phyloP scores from a whole-genome alignment of 1,140 invertebrate genomes.

The Bathynomus jamesi region DNA sequence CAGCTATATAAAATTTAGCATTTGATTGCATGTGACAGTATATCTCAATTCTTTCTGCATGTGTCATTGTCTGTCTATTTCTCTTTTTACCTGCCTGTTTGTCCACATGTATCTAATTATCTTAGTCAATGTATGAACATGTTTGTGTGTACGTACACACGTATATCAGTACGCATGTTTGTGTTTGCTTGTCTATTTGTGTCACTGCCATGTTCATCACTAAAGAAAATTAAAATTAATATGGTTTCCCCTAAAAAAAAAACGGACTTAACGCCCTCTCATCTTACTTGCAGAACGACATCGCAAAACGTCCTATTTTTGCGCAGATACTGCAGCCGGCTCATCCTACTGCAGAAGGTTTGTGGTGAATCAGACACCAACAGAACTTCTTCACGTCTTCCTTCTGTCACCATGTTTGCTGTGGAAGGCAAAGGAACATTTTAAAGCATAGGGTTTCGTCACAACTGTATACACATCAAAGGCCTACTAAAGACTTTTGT shows the following conservation, averaged over 20 bases:
- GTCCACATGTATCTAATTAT: too few species aligned
- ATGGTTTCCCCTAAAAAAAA: too few species aligned
- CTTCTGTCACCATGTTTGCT: not conserved
- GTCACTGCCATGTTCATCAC: not conserved
- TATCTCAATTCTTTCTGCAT: too few species aligned
- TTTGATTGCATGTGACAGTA: too few species aligned
- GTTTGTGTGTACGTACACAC: not conserved
- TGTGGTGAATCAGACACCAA: constrained; percentile 23
- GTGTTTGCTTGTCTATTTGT: not conserved
- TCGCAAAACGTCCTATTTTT: constrained; percentile 71
- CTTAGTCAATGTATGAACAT: too few species aligned
- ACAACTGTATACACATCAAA: too few species aligned
- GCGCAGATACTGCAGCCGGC: constrained; percentile 59
- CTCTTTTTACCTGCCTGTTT: too few species aligned
- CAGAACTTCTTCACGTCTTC: not conserved
- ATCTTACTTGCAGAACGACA: constrained; percentile 62
- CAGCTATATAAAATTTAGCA: too few species aligned
- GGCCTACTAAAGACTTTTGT: too few species aligned
- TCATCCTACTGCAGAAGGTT: constrained; percentile 20
- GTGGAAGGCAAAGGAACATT: too few species aligned
- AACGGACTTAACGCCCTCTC: not conserved
- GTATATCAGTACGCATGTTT: not conserved
- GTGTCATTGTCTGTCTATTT: too few species aligned
- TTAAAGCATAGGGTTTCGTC: too few species aligned
- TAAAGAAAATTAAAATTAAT: not conserved